phyloP scores from a whole-genome alignment of 2,888 invertebrate species.

The Melinaea menophilus region DNA sequence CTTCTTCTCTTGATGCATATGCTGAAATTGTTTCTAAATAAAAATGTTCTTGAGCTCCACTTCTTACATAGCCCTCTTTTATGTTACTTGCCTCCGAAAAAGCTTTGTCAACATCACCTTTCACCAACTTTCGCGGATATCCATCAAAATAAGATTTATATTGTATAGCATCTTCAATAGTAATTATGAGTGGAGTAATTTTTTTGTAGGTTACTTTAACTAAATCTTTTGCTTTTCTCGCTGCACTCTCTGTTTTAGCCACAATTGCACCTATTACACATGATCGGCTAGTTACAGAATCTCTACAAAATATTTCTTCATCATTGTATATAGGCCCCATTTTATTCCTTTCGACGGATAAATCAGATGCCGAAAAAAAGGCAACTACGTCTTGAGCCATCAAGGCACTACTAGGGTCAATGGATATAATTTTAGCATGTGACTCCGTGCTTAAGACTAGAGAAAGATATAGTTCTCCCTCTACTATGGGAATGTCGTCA shows the following conservation, averaged over 20 bases:
- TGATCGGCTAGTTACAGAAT: constrained; percentile 85
- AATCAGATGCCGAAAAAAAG: constrained; percentile 86
- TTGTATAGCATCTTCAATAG: constrained; percentile 91
- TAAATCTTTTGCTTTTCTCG: constrained; percentile 86
- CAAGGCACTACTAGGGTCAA: constrained; percentile 88
- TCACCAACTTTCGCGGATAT: constrained; percentile 73
- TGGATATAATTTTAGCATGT: constrained; percentile 85
- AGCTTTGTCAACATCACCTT: constrained; percentile 82
- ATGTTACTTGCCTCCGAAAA: constrained; percentile 82
- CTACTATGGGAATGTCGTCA: constrained; percentile 87
- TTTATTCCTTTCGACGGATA: constrained; percentile 80
- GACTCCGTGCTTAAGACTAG: constrained; percentile 88
- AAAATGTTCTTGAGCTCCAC: constrained; percentile 93
- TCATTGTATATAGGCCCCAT: constrained; percentile 86
- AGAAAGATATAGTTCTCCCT: constrained; percentile 87
- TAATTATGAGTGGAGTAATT: constrained; percentile 85
- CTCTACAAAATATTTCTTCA: constrained; percentile 88
- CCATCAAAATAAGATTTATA: constrained; percentile 81
- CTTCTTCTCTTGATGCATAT: constrained; percentile 83
- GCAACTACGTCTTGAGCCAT: constrained; percentile 85
- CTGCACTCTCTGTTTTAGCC: constrained; percentile 85
- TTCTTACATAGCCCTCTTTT: constrained; percentile 82
- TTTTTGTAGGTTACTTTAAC: constrained; percentile 89
- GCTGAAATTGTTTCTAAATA: constrained; percentile 88
- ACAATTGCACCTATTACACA: constrained; percentile 88